Evolutionary conservation across 2,797 vertebrate genomes (phyloP).

Genomic region (Petrocephalus sullivani): DNA sequence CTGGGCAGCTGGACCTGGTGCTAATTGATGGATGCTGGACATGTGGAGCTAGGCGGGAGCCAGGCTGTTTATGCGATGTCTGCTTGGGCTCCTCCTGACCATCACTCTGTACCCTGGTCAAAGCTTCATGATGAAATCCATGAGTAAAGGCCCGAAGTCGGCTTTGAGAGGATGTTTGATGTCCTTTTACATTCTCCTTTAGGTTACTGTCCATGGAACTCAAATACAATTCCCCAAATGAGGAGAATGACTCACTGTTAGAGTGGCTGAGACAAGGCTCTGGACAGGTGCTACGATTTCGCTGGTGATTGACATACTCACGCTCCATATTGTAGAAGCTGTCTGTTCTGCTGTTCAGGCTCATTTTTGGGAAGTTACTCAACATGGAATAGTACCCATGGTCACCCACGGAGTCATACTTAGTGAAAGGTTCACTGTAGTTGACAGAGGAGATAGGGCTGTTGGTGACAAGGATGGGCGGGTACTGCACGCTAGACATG

Average conservation of each 20-base stretch:
- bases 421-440: slow-evolving; percentile 87
- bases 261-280: slow-evolving; percentile 89
- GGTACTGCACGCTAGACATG: slow-evolving; percentile 90
- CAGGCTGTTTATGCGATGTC: slow-evolving; percentile 67
- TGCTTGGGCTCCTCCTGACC: slow-evolving; percentile 88
- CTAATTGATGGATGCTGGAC: slow-evolving; percentile 78
- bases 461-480: slow-evolving; percentile 94
- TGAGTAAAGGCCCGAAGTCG: slow-evolving; percentile 85
- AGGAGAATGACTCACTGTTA: slow-evolving; percentile 89
- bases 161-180: slow-evolving; percentile 62
- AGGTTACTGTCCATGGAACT: slow-evolving; percentile 81
- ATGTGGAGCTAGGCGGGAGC: slow-evolving; percentile 80
- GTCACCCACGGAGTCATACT: slow-evolving; percentile 90
- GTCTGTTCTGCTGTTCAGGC: slow-evolving; percentile 84
- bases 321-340: slow-evolving; percentile 87
- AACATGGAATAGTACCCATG: slow-evolving; percentile 95
- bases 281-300: slow-evolving; percentile 80
- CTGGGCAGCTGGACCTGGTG: slow-evolving; percentile 85
- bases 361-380: slow-evolving; percentile 91
- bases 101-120: slow-evolving; percentile 87
- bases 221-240: slow-evolving; percentile 87
- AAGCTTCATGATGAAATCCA: slow-evolving; percentile 87
- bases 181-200: slow-evolving; percentile 83
- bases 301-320: slow-evolving; percentile 78
- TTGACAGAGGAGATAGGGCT: slow-evolving; percentile 88